Evolutionary conservation across 2,113 vertebrate genomes (phyloP).

Genomic region (Serinus canaria): DNA sequence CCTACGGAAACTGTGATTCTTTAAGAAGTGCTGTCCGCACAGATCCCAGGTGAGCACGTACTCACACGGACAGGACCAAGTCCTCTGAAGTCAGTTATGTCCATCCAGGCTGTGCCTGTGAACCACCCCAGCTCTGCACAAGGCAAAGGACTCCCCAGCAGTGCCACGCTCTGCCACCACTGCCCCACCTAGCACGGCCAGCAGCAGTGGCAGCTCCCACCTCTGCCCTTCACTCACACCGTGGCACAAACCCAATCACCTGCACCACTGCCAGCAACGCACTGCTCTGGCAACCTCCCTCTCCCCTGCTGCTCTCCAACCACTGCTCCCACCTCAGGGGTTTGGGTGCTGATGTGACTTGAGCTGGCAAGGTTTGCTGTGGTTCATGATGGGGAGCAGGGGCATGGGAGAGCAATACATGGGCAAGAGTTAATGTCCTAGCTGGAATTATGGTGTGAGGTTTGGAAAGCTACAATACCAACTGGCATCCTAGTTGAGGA

Average conservation of each 20-base stretch:
- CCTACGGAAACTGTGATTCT: not conserved
- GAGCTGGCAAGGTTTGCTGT: not conserved
- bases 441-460: fast-evolving
- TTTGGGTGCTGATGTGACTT: not conserved
- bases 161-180: fast-evolving
- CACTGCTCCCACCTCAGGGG: not conserved
- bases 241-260: fast-evolving
- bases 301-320: not conserved
- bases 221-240: not conserved
- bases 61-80: conserved; percentile 13
- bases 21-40: conserved; percentile 35
- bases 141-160: not conserved
- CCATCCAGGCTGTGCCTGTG: conserved; percentile 37
- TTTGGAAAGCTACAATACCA: not conserved
- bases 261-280: fast-evolving
- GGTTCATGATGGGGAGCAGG: not conserved
- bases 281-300: not conserved
- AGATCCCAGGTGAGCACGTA: conserved; percentile 33
- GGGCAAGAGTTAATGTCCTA: not conserved
- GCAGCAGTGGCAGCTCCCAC: not conserved
- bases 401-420: fast-evolving
- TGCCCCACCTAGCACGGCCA: fast-evolving
- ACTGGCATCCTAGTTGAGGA: not conserved
- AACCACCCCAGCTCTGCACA: not conserved
- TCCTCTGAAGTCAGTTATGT: conserved; percentile 7